Percentiles rank a stretch among this genome's conserved stretches.
Conservation (phyloP, 2,888 invertebrate genomes). For the Ypsolopha sequella region DNA sequence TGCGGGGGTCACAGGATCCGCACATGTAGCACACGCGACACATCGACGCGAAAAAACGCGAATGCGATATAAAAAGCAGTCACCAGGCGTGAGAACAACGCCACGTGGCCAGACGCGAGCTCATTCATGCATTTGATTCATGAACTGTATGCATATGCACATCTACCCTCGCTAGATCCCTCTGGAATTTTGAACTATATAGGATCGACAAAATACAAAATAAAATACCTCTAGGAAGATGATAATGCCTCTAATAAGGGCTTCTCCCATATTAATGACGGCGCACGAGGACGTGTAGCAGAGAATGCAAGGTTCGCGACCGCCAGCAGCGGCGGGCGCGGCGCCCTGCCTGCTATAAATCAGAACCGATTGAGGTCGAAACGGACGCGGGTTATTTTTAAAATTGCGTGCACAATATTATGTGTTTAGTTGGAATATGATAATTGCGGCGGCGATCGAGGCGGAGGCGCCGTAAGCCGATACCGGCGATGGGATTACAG, state of each 20-base stretch:
- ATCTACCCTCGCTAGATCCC: too few species aligned
- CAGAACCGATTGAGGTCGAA: constrained; percentile 57
- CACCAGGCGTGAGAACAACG: constrained; percentile 57
- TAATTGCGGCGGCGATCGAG: constrained; percentile 46
- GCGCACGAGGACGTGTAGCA: neutral
- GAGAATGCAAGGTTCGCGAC: neutral
- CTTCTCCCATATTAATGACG: too few species aligned
- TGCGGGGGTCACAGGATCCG: constrained; percentile 50
- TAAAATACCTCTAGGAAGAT: too few species aligned
- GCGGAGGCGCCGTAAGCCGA: constrained; percentile 63
- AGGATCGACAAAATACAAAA: too few species aligned
- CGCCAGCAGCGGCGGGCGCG: constrained; percentile 15
- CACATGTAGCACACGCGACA: constrained; percentile 63
- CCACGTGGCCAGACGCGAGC: constrained; percentile 55
- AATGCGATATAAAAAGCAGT: constrained; percentile 51
- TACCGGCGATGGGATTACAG: constrained; percentile 64
- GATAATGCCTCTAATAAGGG: too few species aligned
- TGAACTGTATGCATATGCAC: constrained; percentile 35
- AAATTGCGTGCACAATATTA: constrained; percentile 70
- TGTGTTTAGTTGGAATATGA: constrained; percentile 70
- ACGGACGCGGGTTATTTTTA: constrained; percentile 64
- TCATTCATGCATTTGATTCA: constrained; percentile 70
- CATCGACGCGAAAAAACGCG: constrained; percentile 37
- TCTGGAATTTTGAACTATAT: too few species aligned
- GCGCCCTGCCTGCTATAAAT: constrained; percentile 49